Base-by-base conservation (phyloP, 2,113 vertebrate genomes). In the Pseudolaguvia tuberculata region DNA sequence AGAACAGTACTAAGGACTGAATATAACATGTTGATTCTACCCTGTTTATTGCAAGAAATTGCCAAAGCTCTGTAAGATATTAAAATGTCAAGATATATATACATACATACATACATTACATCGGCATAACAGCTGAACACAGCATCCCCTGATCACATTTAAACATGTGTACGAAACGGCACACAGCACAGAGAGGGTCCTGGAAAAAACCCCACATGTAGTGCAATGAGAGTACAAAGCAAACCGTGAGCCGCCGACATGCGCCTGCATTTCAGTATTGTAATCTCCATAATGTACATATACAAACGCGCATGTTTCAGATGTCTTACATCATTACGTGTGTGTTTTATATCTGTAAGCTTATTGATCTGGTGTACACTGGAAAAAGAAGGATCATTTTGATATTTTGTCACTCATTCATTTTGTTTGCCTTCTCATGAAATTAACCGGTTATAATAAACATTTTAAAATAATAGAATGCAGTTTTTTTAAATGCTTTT, bases 351-450 rank as follows among this genome's bases (percentile, higher is more conserved):
- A 85, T 85, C 82, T 76, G 87, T 86, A 86, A 84, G 85, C 88
- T 88, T 88, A 87, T 56, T 67, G 88, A 88, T 89, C 80, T 89
- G 86, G 87, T 90, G 88, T 90, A 91, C 90, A 92, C 91, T 91
- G 90, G 90, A 90, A 86, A 52, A 87, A 84, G 85, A 87, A 71
- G 86, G 73, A 87, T 88, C 86, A 87, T 86, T 76, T 58, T 70
- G 21, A 70, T 70, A 70, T 70, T 18, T 76, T 70, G 72, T 67
- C 61, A 75, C 58, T 72, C 55, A 72, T 70, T 70, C 63, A 67
- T 67, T 50, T 67, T 70, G 83, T 86, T 85, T 88, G 85, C 88
- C 84, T 68, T 84, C 78, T 72, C 76, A 87, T 88, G 79, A 89
- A 85, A 87, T 88, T 88, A 89, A 91, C 85, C 15, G 8, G 59